Percentiles rank a stretch among this genome's conserved stretches.
phyloP scores from a whole-genome alignment of 1,140 invertebrate genomes.

The Agrilus planipennis region DNA sequence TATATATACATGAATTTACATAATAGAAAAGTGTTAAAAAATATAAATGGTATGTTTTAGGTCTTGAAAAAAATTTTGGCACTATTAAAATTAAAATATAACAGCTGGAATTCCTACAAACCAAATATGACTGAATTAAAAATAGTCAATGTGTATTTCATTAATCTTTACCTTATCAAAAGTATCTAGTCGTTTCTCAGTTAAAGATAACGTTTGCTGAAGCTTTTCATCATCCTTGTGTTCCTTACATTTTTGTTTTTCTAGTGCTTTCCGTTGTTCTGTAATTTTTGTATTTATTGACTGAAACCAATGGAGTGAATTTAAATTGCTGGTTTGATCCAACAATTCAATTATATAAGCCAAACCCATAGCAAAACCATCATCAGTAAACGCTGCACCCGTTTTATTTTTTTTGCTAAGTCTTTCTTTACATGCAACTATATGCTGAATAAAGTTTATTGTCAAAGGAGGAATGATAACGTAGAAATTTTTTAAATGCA shows the following conservation, averaged over 20 bases:
- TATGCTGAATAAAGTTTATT: slow-evolving; percentile 90
- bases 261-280: slow-evolving; percentile 47
- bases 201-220: slow-evolving; percentile 88
- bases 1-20: slow-evolving; percentile 1
- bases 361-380: slow-evolving; percentile 93
- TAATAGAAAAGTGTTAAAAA: neutral
- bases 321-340: slow-evolving; percentile 68
- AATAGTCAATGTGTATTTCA: neutral
- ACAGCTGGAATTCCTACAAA: slow-evolving; percentile 73
- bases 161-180: slow-evolving; percentile 48
- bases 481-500: slow-evolving; percentile 88
- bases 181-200: slow-evolving; percentile 70
- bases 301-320: slow-evolving; percentile 92
- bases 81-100: slow-evolving; percentile 87
- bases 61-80: slow-evolving; percentile 79
- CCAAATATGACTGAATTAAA: slow-evolving; percentile 10
- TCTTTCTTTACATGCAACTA: slow-evolving; percentile 85
- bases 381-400: slow-evolving; percentile 88
- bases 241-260: slow-evolving; percentile 36
- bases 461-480: slow-evolving; percentile 89
- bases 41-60: slow-evolving; percentile 7
- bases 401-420: slow-evolving; percentile 76
- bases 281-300: slow-evolving; percentile 66
- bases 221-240: slow-evolving; percentile 65
- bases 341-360: slow-evolving; percentile 60